Conservation (phyloP, 2,797 vertebrate genomes). For the Helostoma temminkii region DNA sequence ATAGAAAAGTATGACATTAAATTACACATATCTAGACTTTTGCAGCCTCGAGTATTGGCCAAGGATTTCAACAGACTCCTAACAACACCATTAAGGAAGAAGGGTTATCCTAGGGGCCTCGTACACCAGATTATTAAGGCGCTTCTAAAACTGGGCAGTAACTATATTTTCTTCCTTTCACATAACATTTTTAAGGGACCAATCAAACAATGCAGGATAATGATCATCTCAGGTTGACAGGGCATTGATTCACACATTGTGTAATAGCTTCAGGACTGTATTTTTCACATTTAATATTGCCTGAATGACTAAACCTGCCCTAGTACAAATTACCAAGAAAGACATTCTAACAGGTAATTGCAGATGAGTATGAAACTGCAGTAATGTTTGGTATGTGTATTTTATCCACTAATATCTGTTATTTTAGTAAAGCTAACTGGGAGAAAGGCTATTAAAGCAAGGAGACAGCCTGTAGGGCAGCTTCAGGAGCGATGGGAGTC, state of each 20-base stretch:
- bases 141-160: conserved; percentile 58
- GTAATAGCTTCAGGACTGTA: conserved; percentile 29
- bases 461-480: conserved; percentile 62
- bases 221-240: conserved; percentile 70
- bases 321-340: conserved; percentile 21
- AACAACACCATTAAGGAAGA: conserved; percentile 69
- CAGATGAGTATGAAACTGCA: conserved; percentile 8
- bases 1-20: conserved; percentile 62
- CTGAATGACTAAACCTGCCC: conserved; percentile 43
- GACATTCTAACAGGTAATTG: conserved; percentile 37
- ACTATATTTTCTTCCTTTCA: conserved; percentile 53
- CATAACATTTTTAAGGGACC: conserved; percentile 71
- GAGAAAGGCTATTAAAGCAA: conserved; percentile 64
- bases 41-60: conserved; percentile 54
- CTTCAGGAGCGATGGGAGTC: conserved; percentile 73
- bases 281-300: conserved; percentile 46
- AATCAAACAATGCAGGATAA: conserved; percentile 77
- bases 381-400: conserved; percentile 1
- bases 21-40: conserved; percentile 62
- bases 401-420: conserved; percentile 30
- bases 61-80: conserved; percentile 66
- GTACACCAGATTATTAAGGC: conserved; percentile 68
- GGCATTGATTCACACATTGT: conserved; percentile 34
- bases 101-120: conserved; percentile 63
- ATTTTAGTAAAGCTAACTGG: conserved; percentile 51